A percentile compares a stretch with the other conserved stretches of the same genome.
These are phyloP conservation scores for Torymus auratus DNA, from an alignment of 2,888 invertebrate genomes.

Conservation along the genomic window DNA sequence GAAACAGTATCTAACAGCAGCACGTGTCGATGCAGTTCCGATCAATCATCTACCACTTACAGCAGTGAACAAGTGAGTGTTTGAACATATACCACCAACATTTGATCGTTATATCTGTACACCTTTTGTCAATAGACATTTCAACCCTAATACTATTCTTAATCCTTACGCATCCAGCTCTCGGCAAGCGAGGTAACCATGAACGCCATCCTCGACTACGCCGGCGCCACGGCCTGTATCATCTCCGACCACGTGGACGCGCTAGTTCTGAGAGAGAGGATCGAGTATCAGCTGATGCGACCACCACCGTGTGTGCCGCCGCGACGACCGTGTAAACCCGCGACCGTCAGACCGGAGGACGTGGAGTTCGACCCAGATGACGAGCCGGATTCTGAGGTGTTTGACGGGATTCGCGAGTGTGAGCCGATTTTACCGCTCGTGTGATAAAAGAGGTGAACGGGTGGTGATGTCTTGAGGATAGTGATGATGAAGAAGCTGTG, in stretches of 20 bases:
- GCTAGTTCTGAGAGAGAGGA: constrained; percentile 62
- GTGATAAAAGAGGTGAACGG: constrained; percentile 6
- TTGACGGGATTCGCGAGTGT: constrained; percentile 62
- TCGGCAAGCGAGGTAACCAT: constrained; percentile 13
- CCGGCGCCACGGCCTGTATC: constrained; percentile 64
- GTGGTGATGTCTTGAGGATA: too few species aligned
- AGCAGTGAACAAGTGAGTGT: too few species aligned
- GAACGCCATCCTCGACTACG: constrained; percentile 64
- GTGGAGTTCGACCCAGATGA: constrained; percentile 70
- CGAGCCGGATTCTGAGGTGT: constrained; percentile 62
- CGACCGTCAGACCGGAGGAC: constrained; percentile 57
- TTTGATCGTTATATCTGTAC: too few species aligned
- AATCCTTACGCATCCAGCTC: too few species aligned
- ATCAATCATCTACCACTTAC: too few species aligned
- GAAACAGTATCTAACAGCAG: neutral
- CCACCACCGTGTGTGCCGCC: constrained; percentile 62
- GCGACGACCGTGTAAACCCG: constrained; percentile 59
- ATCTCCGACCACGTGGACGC: constrained; percentile 62
- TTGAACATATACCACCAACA: too few species aligned
- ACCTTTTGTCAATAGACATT: too few species aligned
- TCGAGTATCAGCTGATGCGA: constrained; percentile 66
- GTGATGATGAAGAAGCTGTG: too few species aligned
- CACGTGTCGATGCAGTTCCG: too few species aligned
- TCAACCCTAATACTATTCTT: too few species aligned
- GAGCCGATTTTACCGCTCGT: constrained; percentile 62